Evolutionary conservation across 2,888 invertebrate genomes (phyloP).

Genomic region (Tinea semifulvella): DNA sequence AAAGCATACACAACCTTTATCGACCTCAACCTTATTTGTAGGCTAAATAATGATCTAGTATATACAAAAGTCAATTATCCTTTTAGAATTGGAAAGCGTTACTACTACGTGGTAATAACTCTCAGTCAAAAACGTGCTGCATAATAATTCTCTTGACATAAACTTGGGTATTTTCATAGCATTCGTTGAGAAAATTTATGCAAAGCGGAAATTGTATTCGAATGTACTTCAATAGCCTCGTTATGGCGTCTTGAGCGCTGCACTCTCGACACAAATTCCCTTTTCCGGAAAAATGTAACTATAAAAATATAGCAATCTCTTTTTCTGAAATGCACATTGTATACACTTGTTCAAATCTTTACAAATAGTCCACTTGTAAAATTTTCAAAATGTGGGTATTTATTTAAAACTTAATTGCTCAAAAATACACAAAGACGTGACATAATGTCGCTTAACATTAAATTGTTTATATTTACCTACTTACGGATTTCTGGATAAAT

Average conservation of each 20-base stretch:
- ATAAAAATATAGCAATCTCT: no score
- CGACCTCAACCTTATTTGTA: no score
- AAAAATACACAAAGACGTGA: no score
- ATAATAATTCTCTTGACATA: background rate
- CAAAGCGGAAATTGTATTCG: slow-evolving; percentile 6
- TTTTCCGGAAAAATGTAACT: background rate
- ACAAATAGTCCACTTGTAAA: no score
- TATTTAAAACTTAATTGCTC: no score
- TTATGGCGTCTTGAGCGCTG: background rate
- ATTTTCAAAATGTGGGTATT: no score
- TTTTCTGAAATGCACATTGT: no score
- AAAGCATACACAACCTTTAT: no score
- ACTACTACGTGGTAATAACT: slow-evolving; percentile 6
- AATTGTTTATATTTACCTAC: no score
- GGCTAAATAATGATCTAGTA: background rate
- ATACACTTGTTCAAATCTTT: no score
- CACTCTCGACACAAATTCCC: background rate
- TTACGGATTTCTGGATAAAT: no score
- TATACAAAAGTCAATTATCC: background rate
- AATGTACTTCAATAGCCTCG: background rate
- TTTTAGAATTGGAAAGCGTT: slow-evolving; percentile 3
- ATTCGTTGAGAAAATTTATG: slow-evolving; percentile 3
- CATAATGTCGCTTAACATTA: no score
- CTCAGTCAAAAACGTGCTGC: background rate
- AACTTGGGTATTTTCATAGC: slow-evolving; percentile 7